Base-by-base conservation (phyloP, 2,888 invertebrate genomes). In the Hartigia nigra region DNA sequence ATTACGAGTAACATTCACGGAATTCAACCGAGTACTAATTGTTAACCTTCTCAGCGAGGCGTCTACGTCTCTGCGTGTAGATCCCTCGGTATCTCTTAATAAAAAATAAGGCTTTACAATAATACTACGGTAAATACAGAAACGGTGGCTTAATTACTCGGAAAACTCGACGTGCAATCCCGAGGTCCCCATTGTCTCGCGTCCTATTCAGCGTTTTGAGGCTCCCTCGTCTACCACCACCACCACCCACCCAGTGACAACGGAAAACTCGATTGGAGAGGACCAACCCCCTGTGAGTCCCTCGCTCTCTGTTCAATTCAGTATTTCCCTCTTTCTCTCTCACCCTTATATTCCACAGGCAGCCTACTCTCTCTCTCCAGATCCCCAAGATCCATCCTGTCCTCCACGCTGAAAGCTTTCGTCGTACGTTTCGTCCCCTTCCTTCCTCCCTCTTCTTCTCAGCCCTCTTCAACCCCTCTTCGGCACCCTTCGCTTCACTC, bases 141-240 rank as follows among this genome's bases (percentile, higher is more conserved):
- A 74, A 79, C 77, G 70, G 76, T 76, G 78, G 79, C 76, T 83
- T 81, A 81, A 82, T 84, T 82, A 83, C 82, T 82, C 81, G 81
- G 80, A 81, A 82, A 81, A 83, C 81, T 79, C 76, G 80, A 69
- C 74, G 75, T 74, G 77, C 75, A 81, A 82, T 82, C 75, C 77
- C 79, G 74, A 70, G 78, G 69, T 55, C 69, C 77, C 76, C 72
- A 83, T 84, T 83, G 82, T 83, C 80, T 81, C 76, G 79, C 76
- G 39, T 81, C 74, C 81, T 77, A 80, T 83, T 81, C 80, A 79
- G 74, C 79, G 77, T 77, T 39, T 36, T 69, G 76, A 55, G 69
- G 12, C 37, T 39, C 35, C 76, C 76, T 69, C 31, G 23, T 70
- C 55, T 72, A 31, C 72, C 72, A 31, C 72, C 72, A 31, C 72